These are phyloP conservation scores for Myanophis thanlyinensis DNA, from an alignment of 2,113 vertebrate species.

Conservation along the genomic window DNA sequence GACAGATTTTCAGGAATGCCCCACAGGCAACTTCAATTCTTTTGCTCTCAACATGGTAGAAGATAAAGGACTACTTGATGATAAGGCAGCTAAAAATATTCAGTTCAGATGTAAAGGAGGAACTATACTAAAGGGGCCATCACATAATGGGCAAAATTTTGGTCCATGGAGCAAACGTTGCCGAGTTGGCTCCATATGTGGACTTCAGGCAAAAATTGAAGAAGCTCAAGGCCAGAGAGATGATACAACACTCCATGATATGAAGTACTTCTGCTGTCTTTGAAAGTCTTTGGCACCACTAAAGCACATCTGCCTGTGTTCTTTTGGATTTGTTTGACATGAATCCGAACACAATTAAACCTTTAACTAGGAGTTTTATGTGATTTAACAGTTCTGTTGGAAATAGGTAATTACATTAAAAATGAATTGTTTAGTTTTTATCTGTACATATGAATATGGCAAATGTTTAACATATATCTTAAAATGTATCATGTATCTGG, in stretches of 20 bases:
- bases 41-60: conserved; percentile 60
- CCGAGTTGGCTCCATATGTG: conserved; percentile 30
- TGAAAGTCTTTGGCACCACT: neutral
- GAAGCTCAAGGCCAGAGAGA: conserved; percentile 3
- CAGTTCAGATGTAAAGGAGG: conserved; percentile 53
- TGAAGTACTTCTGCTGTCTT: conserved; percentile 58
- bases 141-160: conserved; percentile 46
- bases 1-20: conserved; percentile 54
- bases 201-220: conserved; percentile 60
- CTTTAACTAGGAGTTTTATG: neutral
- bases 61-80: conserved; percentile 28
- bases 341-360: neutral
- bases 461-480: too few relatives aligned
- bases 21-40: conserved; percentile 43
- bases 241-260: conserved; percentile 50
- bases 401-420: neutral
- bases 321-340: neutral
- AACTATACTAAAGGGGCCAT: conserved; percentile 49
- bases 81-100: conserved; percentile 60
- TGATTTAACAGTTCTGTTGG: neutral
- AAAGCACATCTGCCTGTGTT: neutral
- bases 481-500: too few relatives aligned
- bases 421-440: neutral
- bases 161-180: conserved; percentile 49
- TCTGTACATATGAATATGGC: neutral